Conservation (phyloP, 2,113 vertebrate genomes). For the Propithecus coquereli region DNA sequence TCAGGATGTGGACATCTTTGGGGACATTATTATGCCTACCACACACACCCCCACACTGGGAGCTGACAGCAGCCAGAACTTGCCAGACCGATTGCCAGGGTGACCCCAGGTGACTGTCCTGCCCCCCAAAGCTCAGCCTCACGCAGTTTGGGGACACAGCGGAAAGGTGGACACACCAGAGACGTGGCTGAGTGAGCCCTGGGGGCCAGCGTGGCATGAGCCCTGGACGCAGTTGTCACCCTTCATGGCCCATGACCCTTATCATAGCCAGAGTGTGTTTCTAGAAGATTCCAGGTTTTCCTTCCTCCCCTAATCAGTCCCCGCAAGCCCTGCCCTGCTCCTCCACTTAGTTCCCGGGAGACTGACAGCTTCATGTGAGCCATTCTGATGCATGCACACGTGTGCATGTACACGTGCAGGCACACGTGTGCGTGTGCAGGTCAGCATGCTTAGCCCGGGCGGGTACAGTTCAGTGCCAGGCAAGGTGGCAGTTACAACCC, state of each 20-base stretch:
- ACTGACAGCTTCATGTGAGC: accelerated
- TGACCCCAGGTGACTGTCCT: too few species aligned
- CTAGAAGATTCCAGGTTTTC: accelerated
- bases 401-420: too few species aligned
- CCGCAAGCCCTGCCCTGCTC: accelerated
- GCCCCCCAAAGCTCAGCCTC: background rate
- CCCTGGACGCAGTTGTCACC: accelerated
- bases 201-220: accelerated
- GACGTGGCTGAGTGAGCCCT: background rate
- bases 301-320: accelerated
- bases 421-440: background rate
- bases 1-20: too few species aligned
- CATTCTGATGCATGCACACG: accelerated
- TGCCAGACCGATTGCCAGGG: accelerated
- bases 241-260: accelerated
- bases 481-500: too few species aligned
- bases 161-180: too few species aligned
- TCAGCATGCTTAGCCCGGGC: too few species aligned
- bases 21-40: too few species aligned
- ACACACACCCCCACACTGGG: background rate
- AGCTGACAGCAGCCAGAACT: background rate
- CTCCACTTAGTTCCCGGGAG: too few species aligned
- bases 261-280: accelerated
- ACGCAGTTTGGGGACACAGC: accelerated
- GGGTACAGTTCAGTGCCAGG: too few species aligned